A percentile compares a stretch with the other conserved stretches of the same genome.
These are phyloP conservation scores for Phenganax marumi DNA, from an alignment of 92 coral and sea anemone species.

Conservation along the genomic window DNA sequence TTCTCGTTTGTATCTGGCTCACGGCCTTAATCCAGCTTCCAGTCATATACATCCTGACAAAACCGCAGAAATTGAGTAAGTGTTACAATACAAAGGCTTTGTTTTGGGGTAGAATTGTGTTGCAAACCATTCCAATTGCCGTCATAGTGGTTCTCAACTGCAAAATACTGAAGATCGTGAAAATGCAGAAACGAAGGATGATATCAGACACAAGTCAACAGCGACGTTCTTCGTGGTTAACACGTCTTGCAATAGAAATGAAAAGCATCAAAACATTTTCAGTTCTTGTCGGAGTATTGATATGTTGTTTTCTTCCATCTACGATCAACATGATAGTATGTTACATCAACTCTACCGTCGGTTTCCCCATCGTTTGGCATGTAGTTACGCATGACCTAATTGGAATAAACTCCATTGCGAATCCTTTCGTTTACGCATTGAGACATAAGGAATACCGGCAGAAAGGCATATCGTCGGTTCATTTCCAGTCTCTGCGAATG, in stretches of 20 bases:
- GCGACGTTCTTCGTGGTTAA: background rate
- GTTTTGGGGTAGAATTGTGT: background rate
- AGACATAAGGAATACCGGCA: background rate
- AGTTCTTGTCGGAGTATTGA: background rate
- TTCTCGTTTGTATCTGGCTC: too few species aligned
- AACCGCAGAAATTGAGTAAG: background rate
- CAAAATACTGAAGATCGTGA: slow-evolving; percentile 1
- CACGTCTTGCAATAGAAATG: background rate
- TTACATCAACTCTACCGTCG: too few species aligned
- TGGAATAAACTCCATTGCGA: slow-evolving; percentile 11
- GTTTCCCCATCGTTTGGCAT: too few species aligned
- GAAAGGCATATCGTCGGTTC: too few species aligned
- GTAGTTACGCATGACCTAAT: background rate
- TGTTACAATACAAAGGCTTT: background rate
- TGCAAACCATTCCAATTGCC: background rate
- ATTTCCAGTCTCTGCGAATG: too few species aligned
- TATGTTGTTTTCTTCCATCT: background rate
- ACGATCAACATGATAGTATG: background rate
- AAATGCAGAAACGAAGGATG: background rate
- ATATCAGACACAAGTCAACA: background rate
- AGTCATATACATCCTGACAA: background rate
- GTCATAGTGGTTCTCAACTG: slow-evolving; percentile 3
- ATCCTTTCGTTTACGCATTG: background rate
- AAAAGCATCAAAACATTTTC: slow-evolving; percentile 3
- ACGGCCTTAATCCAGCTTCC: slow-evolving; percentile 2